Evolutionary conservation across 2,113 vertebrate genomes (phyloP).

Genomic region (Noctilio leporinus): DNA sequence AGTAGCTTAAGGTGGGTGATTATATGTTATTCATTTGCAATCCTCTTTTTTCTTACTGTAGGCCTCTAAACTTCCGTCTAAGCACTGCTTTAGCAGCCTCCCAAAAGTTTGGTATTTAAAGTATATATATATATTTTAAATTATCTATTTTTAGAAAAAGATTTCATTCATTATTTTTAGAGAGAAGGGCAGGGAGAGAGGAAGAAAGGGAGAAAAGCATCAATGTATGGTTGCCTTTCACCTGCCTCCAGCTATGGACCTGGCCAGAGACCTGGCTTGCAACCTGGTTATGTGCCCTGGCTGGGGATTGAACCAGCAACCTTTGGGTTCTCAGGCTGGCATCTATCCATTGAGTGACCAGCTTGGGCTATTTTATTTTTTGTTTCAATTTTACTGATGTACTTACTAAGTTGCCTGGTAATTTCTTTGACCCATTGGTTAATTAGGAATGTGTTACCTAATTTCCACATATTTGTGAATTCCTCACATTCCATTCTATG

Average conservation of each 20-base stretch:
- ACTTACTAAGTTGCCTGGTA: neutral
- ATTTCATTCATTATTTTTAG: no score
- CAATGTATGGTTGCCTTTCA: no score
- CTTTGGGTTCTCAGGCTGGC: no score
- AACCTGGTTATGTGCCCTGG: no score
- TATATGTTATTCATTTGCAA: neutral
- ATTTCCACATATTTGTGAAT: neutral
- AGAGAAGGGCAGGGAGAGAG: no score
- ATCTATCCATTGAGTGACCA: no score
- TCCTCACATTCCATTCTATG: neutral
- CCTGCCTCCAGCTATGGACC: no score
- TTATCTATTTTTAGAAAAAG: no score
- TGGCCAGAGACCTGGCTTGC: no score
- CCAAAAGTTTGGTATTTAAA: neutral
- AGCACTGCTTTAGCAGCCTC: neutral
- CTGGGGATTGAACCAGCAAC: no score
- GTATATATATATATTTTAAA: no score
- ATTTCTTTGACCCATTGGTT: neutral
- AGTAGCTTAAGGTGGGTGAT: neutral
- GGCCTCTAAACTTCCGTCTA: neutral
- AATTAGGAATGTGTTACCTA: neutral
- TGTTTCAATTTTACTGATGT: neutral
- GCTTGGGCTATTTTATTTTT: neutral
- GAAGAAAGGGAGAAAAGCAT: no score
- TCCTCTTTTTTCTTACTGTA: neutral